Evolutionary conservation across 1,140 invertebrate genomes (phyloP), one percentile per base, ranked within the genome.

Genomic region (Philopotamus ludificatus): DNA sequence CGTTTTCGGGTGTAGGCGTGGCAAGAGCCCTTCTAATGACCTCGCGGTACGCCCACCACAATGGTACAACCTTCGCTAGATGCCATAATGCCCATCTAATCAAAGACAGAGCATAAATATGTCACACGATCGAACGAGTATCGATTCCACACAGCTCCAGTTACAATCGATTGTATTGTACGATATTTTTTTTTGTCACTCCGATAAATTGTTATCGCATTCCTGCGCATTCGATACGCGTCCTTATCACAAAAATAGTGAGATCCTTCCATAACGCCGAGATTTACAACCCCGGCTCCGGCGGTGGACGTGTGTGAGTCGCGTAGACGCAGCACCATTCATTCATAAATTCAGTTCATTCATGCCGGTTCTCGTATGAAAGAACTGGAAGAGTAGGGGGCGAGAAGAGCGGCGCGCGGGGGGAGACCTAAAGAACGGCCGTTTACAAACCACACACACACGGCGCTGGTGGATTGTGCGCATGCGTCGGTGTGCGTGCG

Each of bases 301-400:
- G n/a, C n/a, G 28, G 28, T 7, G 28, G 28, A 7, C 12, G 28
- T 12, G 28, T 12, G 28, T 12, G 28, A 7, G 28, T 34, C 4
- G 28, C 4, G 28, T 34, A 12, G n/a, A n/a, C n/a, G 25, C 9
- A 10, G 22, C 23, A 18, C 16, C 16, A 21, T 65, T 60, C 63
- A 65, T 65, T 65, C 63, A 65, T 65, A 65, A 65, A 65, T 45
- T 57, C 47, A 55, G 15, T 65, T 42, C 63, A 65, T 65, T 65
- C 63, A 65, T 53, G 59, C 58, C 58, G 23, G 25, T n/a, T 12
- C 42, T 25, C 15, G 44, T 3, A 45, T 7, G 15, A 42, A 26
- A 18, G 22, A 28, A 26, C 20, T 42, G 28, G 16, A 10, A 50
- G n/a, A n/a, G n/a, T n/a, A n/a, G 20, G n/a, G 12, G 25, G 53